Base-by-base conservation (phyloP, 2,797 vertebrate species). In the Alauda arvensis region DNA sequence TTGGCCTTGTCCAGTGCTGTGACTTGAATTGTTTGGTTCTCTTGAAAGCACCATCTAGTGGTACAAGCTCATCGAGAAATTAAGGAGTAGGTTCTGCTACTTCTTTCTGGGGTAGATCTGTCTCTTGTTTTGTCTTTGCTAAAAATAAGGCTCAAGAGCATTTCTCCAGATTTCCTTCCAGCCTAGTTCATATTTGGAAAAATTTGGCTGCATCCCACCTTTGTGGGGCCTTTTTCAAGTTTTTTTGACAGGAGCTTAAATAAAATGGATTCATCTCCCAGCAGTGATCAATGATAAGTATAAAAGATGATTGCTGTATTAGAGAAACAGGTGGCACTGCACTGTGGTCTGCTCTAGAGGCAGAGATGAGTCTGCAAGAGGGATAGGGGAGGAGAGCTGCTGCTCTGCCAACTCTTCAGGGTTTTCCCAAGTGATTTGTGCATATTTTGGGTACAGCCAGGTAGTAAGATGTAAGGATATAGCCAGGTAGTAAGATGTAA, bases 31-130 rank as follows among this genome's bases (percentile, higher is more conserved):
- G 25, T 67, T 72, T 14, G 39, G 14, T 11, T 72, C 45, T 59
- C 88, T 71, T 86, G 45, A 56, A 75, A 93, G 69, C 87, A 57
- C 87, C 65, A 71, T 61, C 83, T 83, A 88, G 85, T 87, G 85
- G 75, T 83, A 29, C 37, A 52, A 85, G 20, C 33, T 33, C 31
- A 12, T 11, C 18, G 18, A 19, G n/a, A 68, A 8, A 10, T 34
- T 16, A 23, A 40, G 37, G 39, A 65, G 7, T 14, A 8, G 21
- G 5, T 53, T 53, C 12, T n/a, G 5, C 52, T 63, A 33, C 23
- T 67, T 79, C 21, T 37, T 70, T 57, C 33, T 33, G 42, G 20
- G 13, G 15, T 29, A 51, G 67, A 49, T 67, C 8, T 24, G 12
- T 26, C 1, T 63, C 10, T 55, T 39, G 5, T 16, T 74, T 46